phyloP scores from a whole-genome alignment of 64 coral and sea anemone genomes.

The Stylophora pistillata region DNA sequence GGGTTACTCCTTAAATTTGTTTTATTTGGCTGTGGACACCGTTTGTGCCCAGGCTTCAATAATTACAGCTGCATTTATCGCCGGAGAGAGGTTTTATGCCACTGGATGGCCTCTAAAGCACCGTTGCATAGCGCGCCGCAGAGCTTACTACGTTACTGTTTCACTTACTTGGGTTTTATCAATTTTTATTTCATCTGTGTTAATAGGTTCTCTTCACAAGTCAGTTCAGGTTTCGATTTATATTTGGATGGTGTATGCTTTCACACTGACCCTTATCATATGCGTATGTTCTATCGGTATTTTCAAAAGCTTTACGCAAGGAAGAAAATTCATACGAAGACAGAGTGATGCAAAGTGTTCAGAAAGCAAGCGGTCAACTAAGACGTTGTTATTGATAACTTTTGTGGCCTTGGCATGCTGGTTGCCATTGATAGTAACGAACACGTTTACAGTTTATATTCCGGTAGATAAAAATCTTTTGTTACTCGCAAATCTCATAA shows the following conservation, averaged over 20 bases:
- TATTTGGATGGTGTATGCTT: constrained; percentile 18
- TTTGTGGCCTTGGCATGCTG: background rate
- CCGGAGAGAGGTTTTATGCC: constrained; percentile 21
- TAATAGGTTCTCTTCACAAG: background rate
- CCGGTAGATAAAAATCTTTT: constrained; percentile 4
- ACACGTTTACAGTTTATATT: constrained; percentile 11
- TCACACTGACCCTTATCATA: background rate
- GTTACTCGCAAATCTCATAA: constrained; percentile 8
- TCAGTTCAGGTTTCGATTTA: background rate
- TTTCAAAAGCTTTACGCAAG: background rate
- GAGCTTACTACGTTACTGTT: background rate
- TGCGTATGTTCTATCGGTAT: constrained; percentile 10
- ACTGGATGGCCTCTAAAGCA: constrained; percentile 32
- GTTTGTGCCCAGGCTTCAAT: constrained; percentile 33
- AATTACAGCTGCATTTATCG: constrained; percentile 37
- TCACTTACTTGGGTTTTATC: background rate
- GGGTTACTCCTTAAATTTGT: constrained; percentile 6
- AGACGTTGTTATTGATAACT: constrained; percentile 8
- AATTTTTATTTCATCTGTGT: background rate
- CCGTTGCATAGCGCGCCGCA: background rate
- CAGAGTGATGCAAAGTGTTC: background rate
- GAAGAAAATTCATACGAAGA: background rate
- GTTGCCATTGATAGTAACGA: constrained; percentile 13
- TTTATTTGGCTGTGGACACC: constrained; percentile 13
- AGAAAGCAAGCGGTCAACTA: background rate